Evolutionary conservation across 2,113 vertebrate species (phyloP), one percentile per base, ranked within the genome.

Genomic region (Apistogramma diplotaenia): DNA sequence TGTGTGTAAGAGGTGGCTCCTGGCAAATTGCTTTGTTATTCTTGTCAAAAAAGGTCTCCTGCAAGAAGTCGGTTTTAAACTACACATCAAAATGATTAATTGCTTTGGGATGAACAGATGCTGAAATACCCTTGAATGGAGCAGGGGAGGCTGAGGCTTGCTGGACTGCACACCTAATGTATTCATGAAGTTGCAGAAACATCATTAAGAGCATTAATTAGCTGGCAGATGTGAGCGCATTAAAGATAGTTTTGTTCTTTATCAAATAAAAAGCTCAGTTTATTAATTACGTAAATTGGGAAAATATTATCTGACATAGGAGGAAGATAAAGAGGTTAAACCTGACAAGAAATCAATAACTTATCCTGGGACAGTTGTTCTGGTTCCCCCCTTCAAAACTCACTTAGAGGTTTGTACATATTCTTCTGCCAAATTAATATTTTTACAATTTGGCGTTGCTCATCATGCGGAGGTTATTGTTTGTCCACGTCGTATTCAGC

Each of bases 71-170:
- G 96, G 96, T 97, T 97, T 96, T 96, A 96, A 96, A 96, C 96
- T 95, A 97, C 97, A 97, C 96, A 98, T 99, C 97, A 97, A 97
- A 96, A 98, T 99, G 97, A 99, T 99, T 98, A 99, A 99, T 98
- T 97, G 97, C 97, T 87, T 91, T 94, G 96, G 96, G 97, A 96
- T 95, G 96, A 97, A 96, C 97, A 99, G 97, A 97, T 97, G 97
- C 96, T 95, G 96, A 96, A 97, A 96, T 95, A 96, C 96, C 96
- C 96, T 96, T 96, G 96, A 96, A 97, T 96, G 93, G 93, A 87
- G 93, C 89, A 90, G 85, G 79, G 78, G 82, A 95, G 95, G 94
- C 95, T 93, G 95, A 93, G 83, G 93, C 93, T 90, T 49, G 90
- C 95, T 93, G 94, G 95, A 95, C 94, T 93, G 94, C 89, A 90